Evolutionary conservation across 2,888 invertebrate species (phyloP), one percentile per base, ranked within the genome.

Genomic region (Apamea crenata): DNA sequence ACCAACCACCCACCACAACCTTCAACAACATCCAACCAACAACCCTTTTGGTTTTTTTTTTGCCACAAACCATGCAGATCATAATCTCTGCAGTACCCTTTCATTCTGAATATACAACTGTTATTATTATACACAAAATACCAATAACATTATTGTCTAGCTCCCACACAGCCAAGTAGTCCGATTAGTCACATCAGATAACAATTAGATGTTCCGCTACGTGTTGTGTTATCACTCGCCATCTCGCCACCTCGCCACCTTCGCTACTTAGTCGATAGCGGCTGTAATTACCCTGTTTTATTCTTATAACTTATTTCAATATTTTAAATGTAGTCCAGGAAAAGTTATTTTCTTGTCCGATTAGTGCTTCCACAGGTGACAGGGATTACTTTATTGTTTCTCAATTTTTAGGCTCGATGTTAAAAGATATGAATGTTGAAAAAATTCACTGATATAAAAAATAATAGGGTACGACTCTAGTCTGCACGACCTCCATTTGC

Each of bases 221-320:
- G 81, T 74, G 67, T 29, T 32, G 32, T 47, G 18, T 71, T 83
- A 84, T 84, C 85, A 71, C 18, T 66, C 44, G 73, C 84, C 61
- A 83, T 71, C 50, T 69, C 65, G 84, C 84, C 61, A 83, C 78
- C 50, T 69, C 65, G 84, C 74, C 67, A 83, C 36, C 69, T 65
- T 21, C 70, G 61, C 78, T 72, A 82, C 68, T 72, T 69, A 63
- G 56, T 69, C n/a, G 82, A 82, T 82, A 84, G 70, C 69, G 6
- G 2, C 21, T 59, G 29, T 80, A 73, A 79, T 79, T 59, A 84
- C 44, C 50, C 12, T 14, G n/a, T 83, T 69, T 79, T 72, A 79
- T 82, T 84, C 29, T 44, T 65, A 29, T 16, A 73, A 56, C 56
- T 73, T 69, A 73, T 72, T 78, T 44, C 44, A 53, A 67, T 29